Conservation (phyloP, 1,140 invertebrate genomes). For the Tetramorium simillimum region DNA sequence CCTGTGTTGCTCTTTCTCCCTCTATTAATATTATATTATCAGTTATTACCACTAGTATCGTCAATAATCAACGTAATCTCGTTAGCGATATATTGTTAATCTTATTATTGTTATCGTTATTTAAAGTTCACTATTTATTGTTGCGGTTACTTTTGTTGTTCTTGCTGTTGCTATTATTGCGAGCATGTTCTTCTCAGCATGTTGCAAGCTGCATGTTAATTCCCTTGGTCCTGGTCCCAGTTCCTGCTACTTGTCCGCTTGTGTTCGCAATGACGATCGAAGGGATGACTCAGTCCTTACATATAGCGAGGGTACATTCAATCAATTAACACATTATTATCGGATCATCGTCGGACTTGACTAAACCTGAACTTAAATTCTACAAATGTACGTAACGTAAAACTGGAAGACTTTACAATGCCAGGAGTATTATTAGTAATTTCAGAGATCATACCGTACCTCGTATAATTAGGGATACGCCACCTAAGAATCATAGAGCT, state of each 20-base stretch:
- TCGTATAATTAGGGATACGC: background rate
- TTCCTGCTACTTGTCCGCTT: slow-evolving; percentile 40
- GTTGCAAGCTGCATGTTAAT: slow-evolving; percentile 28
- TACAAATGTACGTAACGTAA: slow-evolving; percentile 35
- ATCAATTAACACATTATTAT: background rate
- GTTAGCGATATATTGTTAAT: slow-evolving; percentile 35
- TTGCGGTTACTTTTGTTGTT: slow-evolving; percentile 34
- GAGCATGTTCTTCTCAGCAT: slow-evolving; percentile 23
- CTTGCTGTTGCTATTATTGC: slow-evolving; percentile 48
- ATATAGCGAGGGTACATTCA: background rate
- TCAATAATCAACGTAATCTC: slow-evolving; percentile 31
- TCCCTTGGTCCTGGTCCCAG: slow-evolving; percentile 54
- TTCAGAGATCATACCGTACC: slow-evolving; percentile 26
- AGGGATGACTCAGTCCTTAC: slow-evolving; percentile 22
- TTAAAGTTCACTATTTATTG: slow-evolving; percentile 48
- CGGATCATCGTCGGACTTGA: background rate
- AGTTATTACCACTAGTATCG: slow-evolving; percentile 31
- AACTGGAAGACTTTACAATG: slow-evolving; percentile 57
- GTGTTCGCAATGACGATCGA: slow-evolving; percentile 38
- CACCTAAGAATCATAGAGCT: slow-evolving; percentile 4
- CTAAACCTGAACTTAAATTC: slow-evolving; percentile 39
- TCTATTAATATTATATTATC: slow-evolving; percentile 30
- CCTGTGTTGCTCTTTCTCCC: background rate
- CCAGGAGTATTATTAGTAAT: slow-evolving; percentile 24
- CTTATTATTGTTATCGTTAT: slow-evolving; percentile 54